These are phyloP conservation scores for Loxodonta africana DNA, from an alignment of 2,113 vertebrate species.

Conservation along the genomic window DNA sequence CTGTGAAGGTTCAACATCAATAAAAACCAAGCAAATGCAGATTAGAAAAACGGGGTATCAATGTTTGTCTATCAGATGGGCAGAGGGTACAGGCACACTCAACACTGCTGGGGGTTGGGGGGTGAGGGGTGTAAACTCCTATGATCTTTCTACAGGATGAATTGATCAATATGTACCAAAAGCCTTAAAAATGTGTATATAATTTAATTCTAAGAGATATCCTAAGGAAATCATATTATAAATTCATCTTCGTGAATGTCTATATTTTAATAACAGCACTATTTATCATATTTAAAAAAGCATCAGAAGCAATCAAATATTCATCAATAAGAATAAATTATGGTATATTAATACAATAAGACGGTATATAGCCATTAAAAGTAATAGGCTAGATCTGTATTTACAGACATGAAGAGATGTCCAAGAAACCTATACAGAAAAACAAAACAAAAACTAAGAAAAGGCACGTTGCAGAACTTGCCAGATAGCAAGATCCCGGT, in stretches of 20 bases:
- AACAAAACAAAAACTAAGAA: background rate
- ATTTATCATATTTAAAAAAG: conserved; percentile 24
- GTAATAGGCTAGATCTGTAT: background rate
- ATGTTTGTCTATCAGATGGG: background rate
- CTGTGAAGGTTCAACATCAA: background rate
- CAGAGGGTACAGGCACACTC: background rate
- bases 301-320: conserved; percentile 3
- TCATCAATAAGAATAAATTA: background rate
- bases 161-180: background rate
- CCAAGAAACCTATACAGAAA: background rate
- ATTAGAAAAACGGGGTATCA: background rate
- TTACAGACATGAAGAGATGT: conserved; percentile 13
- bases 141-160: background rate
- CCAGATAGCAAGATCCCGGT: background rate
- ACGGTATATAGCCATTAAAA: background rate
- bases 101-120: background rate
- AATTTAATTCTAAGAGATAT: background rate
- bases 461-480: background rate
- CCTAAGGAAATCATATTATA: background rate
- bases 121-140: background rate
- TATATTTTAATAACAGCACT: background rate
- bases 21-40: background rate
- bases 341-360: background rate
- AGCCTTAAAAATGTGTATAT: background rate
- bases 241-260: background rate